Evolutionary conservation across 2,113 vertebrate species (phyloP).

Genomic region (Microcebus jonahi): DNA sequence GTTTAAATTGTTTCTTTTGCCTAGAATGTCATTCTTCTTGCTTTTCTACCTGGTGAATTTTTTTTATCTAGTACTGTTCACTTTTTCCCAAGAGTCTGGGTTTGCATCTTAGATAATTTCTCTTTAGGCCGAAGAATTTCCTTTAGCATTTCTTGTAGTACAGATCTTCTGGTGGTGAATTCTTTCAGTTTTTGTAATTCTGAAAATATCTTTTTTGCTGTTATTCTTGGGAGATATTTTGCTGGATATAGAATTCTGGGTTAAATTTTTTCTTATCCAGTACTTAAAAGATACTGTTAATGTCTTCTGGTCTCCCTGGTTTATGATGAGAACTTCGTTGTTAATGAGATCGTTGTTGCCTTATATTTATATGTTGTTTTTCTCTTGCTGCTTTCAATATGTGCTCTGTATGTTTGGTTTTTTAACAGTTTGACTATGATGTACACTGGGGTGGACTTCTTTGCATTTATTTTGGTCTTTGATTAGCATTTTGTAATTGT

Average conservation of each 20-base stretch:
- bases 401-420: neutral
- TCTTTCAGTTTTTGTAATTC: neutral
- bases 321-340: neutral
- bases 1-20: neutral
- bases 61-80: neutral
- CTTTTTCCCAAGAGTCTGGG: neutral
- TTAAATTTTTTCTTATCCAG: neutral
- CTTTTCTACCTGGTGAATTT: neutral
- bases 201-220: neutral
- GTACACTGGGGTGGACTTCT: neutral
- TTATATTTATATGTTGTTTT: neutral
- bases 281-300: neutral
- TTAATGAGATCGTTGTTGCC: neutral
- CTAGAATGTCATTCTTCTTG: neutral
- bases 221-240: neutral
- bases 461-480: neutral
- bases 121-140: neutral
- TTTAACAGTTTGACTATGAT: neutral
- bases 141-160: neutral
- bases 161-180: neutral
- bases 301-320: neutral
- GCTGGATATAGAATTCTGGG: neutral
- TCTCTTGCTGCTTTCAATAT: neutral
- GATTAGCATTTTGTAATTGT: neutral
- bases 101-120: neutral